phyloP scores from a whole-genome alignment of 2,113 vertebrate species.

The Carassius carassius region DNA sequence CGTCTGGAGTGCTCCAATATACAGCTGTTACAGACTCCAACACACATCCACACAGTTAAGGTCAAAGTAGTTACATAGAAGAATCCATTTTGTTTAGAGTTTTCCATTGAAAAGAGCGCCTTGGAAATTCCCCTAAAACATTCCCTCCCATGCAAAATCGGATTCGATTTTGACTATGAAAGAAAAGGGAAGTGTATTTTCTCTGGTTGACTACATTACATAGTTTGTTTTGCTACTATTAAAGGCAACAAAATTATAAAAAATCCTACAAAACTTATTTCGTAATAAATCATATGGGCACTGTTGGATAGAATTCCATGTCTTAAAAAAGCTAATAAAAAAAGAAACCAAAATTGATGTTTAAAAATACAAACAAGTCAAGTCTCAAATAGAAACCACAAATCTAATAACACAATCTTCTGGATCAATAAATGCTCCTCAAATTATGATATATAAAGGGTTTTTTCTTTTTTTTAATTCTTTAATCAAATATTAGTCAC shows the following conservation, averaged over 20 bases:
- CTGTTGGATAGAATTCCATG: conserved; percentile 5
- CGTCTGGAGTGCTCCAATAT: conserved; percentile 37
- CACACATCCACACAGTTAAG: neutral
- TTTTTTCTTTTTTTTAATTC: conserved; percentile 18
- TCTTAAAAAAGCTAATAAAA: conserved; percentile 39
- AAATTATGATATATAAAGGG: conserved; percentile 55
- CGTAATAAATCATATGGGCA: conserved; percentile 54
- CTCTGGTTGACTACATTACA: conserved; percentile 53
- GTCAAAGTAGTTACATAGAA: neutral
- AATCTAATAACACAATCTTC: conserved; percentile 35
- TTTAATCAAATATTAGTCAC: conserved; percentile 9
- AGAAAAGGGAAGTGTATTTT: neutral
- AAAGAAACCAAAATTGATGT: neutral
- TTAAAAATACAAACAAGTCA: conserved; percentile 30
- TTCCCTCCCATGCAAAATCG: conserved; percentile 33
- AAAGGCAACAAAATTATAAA: conserved; percentile 67
- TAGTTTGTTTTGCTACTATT: conserved; percentile 68
- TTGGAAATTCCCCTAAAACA: conserved; percentile 1
- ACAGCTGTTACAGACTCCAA: conserved; percentile 6
- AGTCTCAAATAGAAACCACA: conserved; percentile 36
- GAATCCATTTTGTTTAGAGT: conserved; percentile 17
- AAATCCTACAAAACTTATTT: conserved; percentile 11
- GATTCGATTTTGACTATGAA: neutral
- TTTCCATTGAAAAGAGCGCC: conserved; percentile 1
- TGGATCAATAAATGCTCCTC: conserved; percentile 38